A percentile compares a stretch with the other conserved stretches of the same genome.
These are phyloP conservation scores for Phaetusa simplex DNA, from an alignment of 2,113 vertebrate genomes.

Conservation along the genomic window DNA sequence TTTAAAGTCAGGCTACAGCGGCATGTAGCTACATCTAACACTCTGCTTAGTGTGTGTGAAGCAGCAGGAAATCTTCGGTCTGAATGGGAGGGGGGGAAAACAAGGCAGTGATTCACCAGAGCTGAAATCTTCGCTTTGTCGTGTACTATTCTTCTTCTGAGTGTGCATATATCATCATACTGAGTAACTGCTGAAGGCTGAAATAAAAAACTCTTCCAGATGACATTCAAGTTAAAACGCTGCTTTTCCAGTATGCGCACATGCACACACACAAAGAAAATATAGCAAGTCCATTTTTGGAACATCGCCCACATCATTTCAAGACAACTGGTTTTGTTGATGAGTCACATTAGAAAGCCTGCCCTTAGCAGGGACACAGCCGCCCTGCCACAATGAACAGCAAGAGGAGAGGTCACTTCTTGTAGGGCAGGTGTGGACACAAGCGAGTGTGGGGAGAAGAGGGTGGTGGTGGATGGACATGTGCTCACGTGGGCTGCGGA, in stretches of 20 bases:
- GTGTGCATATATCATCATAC: background rate
- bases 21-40: background rate
- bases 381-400: background rate
- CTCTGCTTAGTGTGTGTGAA: background rate
- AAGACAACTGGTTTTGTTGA: background rate
- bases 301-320: background rate
- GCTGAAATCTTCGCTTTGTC: background rate
- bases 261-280: background rate
- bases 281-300: background rate
- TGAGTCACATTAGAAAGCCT: background rate
- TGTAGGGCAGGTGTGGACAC: background rate
- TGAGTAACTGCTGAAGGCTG: background rate
- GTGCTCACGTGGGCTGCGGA: too few species aligned
- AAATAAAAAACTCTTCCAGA: background rate
- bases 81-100: background rate
- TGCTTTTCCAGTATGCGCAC: background rate
- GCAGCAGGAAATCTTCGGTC: background rate
- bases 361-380: background rate
- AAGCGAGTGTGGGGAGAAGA: background rate
- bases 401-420: background rate
- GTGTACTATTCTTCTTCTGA: background rate
- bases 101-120: background rate
- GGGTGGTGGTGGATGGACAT: background rate
- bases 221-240: background rate
- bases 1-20: background rate